Evolutionary conservation across 2,888 invertebrate genomes (phyloP).

Genomic region (Oxycera nigricornis): DNA sequence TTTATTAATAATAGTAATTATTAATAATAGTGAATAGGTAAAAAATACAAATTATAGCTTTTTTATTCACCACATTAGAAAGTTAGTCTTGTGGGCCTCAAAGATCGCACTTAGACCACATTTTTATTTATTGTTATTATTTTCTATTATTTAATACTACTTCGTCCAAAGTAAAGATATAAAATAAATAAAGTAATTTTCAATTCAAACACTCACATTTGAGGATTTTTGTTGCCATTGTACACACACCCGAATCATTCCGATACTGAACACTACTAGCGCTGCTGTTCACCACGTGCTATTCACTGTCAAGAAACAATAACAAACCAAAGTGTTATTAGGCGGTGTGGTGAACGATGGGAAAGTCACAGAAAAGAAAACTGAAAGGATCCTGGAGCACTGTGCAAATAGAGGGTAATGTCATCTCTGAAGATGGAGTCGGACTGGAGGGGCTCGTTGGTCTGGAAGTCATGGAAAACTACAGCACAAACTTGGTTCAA

Average conservation of each 20-base stretch:
- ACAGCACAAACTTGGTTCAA: slow-evolving; percentile 64
- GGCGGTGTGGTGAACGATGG: background rate
- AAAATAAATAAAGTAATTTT: background rate
- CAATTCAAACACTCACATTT: background rate
- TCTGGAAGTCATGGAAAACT: slow-evolving; percentile 78
- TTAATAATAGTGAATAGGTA: too few species aligned
- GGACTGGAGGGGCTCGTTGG: slow-evolving; percentile 75
- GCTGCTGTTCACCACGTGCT: background rate
- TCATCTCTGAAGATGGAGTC: slow-evolving; percentile 61
- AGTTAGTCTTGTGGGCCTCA: too few species aligned
- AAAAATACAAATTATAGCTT: too few species aligned
- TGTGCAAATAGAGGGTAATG: slow-evolving; percentile 68
- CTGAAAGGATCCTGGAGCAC: slow-evolving; percentile 66
- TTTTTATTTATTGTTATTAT: too few species aligned
- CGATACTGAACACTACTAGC: background rate
- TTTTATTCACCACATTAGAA: too few species aligned
- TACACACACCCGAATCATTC: background rate
- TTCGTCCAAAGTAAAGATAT: too few species aligned
- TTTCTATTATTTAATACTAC: too few species aligned
- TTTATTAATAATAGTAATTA: too few species aligned
- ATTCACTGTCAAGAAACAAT: background rate
- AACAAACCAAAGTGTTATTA: background rate
- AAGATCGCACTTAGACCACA: too few species aligned
- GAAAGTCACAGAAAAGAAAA: background rate
- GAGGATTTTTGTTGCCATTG: background rate